A percentile compares a stretch with the other conserved stretches of the same genome.
Conservation (phyloP, 2,113 vertebrate species). For the Acrocephalus arundinaceus region DNA sequence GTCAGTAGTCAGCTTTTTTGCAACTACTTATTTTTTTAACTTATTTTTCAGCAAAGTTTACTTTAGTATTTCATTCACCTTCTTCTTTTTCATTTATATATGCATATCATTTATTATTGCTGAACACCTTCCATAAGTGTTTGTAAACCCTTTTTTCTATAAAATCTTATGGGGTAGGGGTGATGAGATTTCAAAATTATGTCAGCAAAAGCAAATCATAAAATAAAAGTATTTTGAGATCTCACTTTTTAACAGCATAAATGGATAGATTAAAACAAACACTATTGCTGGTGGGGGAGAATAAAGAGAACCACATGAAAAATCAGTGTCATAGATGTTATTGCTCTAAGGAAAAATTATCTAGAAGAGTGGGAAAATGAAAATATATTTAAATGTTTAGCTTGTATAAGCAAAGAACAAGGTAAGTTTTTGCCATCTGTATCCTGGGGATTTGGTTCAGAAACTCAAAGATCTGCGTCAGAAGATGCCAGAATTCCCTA, state of each 20-base stretch:
- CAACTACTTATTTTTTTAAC: background rate
- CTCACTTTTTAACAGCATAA: background rate
- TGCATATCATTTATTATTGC: background rate
- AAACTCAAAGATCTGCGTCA: background rate
- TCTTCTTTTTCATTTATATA: background rate
- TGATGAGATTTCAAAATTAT: background rate
- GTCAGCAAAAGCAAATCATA: background rate
- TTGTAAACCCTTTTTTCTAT: background rate
- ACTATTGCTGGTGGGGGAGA: background rate
- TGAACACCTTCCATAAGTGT: background rate
- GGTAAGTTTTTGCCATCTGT: background rate
- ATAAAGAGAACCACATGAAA: background rate
- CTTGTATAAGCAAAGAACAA: background rate
- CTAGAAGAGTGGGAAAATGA: background rate
- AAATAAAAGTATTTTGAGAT: background rate
- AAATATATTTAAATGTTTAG: background rate
- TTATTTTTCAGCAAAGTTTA: background rate
- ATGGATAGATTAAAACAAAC: background rate
- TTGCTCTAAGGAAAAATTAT: background rate
- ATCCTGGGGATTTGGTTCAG: background rate
- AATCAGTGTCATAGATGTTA: background rate
- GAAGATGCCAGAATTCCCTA: background rate
- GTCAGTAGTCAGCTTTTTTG: background rate
- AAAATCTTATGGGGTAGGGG: background rate
- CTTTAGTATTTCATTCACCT: background rate